Evolutionary conservation across 1,140 invertebrate genomes (phyloP).

Genomic region (Bombus confusus): DNA sequence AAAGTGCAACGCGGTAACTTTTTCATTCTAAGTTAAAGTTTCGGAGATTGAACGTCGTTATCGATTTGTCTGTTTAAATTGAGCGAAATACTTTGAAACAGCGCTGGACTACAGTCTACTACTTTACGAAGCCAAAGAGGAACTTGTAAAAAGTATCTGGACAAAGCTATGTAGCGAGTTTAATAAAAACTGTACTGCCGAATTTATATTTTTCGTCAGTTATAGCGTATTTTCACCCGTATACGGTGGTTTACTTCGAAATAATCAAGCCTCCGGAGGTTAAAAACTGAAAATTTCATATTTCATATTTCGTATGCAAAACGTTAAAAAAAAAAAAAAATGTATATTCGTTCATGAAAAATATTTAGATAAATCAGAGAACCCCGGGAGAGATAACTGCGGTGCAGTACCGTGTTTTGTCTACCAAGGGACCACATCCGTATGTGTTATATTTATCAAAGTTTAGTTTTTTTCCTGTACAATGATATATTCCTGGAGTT

Average conservation of each 20-base stretch:
- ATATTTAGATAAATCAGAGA: conserved; percentile 4
- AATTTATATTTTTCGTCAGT: neutral
- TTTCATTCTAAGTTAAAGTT: conserved; percentile 27
- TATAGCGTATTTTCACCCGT: neutral
- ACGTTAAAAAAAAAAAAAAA: too few relatives aligned
- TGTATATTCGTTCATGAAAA: neutral
- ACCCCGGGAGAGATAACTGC: too few relatives aligned
- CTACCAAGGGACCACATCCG: neutral
- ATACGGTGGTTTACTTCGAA: neutral
- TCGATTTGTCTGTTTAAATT: conserved; percentile 4
- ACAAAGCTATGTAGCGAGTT: neutral
- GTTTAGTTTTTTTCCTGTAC: neutral
- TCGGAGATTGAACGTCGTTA: conserved; percentile 15
- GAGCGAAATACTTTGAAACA: neutral
- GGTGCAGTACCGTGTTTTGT: neutral
- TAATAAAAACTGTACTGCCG: neutral
- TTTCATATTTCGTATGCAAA: neutral
- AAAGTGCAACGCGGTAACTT: conserved; percentile 9
- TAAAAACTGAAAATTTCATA: neutral
- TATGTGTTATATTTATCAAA: conserved; percentile 1
- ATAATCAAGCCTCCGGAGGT: too few relatives aligned
- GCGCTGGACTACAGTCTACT: too few relatives aligned
- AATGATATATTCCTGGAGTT: neutral
- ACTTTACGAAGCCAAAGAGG: neutral
- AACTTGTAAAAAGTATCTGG: neutral